A percentile compares a stretch with the other conserved stretches of the same genome.
phyloP scores from a whole-genome alignment of 1,140 invertebrate species.

The Drosophila hydei region DNA sequence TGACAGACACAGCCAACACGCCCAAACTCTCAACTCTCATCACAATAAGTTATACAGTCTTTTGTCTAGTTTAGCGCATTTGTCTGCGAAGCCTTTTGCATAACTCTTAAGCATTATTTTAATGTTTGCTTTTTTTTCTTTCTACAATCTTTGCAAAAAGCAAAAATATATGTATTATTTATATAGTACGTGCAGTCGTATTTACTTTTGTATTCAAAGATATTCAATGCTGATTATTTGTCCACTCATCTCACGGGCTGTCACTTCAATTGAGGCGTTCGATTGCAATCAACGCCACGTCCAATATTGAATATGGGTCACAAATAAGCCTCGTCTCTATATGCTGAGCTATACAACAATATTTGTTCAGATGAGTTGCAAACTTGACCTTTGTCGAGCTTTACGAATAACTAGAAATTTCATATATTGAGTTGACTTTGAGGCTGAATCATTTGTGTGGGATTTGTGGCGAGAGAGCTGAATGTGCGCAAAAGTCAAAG shows the following conservation, averaged over 20 bases:
- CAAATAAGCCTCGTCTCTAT: slow-evolving; percentile 30
- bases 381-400: slow-evolving; percentile 53
- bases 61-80: slow-evolving; percentile 50
- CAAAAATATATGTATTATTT: slow-evolving; percentile 13
- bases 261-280: slow-evolving; percentile 68
- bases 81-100: slow-evolving; percentile 32
- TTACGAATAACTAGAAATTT: slow-evolving; percentile 8
- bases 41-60: slow-evolving; percentile 34
- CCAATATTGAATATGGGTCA: slow-evolving; percentile 59
- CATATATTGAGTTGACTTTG: slow-evolving; percentile 16
- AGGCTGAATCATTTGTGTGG: neutral
- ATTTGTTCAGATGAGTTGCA: slow-evolving; percentile 41
- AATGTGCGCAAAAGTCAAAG: too few relatives aligned
- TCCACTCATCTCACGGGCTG: slow-evolving; percentile 75
- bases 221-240: slow-evolving; percentile 68
- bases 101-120: slow-evolving; percentile 34
- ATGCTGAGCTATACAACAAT: slow-evolving; percentile 8
- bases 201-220: slow-evolving; percentile 52
- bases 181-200: slow-evolving; percentile 19
- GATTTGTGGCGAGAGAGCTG: neutral
- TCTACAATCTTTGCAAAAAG: slow-evolving; percentile 43
- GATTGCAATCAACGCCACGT: slow-evolving; percentile 67
- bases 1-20: slow-evolving; percentile 49
- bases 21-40: slow-evolving; percentile 67
- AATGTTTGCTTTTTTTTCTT: slow-evolving; percentile 23